Percentiles rank a stretch among this genome's conserved stretches.
Conservation (phyloP, 2,113 vertebrate species). For the Brienomyrus longianalis region DNA sequence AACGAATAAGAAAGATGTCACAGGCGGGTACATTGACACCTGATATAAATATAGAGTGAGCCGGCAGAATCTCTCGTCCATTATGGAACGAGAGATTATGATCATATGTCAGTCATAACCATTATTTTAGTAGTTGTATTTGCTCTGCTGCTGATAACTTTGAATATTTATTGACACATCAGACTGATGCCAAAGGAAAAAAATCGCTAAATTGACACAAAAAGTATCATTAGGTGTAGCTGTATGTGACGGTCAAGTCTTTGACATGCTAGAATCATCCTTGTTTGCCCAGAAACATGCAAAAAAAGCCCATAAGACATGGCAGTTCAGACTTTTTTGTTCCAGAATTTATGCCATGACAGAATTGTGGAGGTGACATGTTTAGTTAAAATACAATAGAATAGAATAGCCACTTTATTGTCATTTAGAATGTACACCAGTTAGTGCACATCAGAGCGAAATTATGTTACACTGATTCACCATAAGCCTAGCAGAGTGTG, state of each 20-base stretch:
- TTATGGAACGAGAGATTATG: too few species aligned
- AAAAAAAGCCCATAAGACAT: neutral
- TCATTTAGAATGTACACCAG: too few species aligned
- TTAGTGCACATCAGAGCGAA: too few species aligned
- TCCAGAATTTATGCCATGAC: neutral
- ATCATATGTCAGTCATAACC: too few species aligned
- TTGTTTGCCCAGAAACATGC: neutral
- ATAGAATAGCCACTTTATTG: too few species aligned
- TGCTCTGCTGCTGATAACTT: neutral
- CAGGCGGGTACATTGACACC: too few species aligned
- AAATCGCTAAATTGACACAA: neutral
- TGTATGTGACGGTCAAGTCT: neutral
- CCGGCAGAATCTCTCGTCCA: too few species aligned
- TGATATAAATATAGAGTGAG: too few species aligned
- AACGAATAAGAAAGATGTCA: too few species aligned
- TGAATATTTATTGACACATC: neutral
- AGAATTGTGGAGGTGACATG: neutral
- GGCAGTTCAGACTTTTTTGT: neutral
- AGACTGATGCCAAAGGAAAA: neutral
- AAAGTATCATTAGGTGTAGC: neutral
- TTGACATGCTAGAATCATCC: neutral
- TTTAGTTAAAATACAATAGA: neutral
- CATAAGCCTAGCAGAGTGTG: too few species aligned
- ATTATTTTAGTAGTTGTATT: too few species aligned
- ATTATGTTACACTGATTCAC: too few species aligned